Percentiles rank a stretch among this genome's conserved stretches.
Conservation (phyloP, 35 echinoderm and acorn worm species). For the Strongylocentrotus purpuratus region DNA sequence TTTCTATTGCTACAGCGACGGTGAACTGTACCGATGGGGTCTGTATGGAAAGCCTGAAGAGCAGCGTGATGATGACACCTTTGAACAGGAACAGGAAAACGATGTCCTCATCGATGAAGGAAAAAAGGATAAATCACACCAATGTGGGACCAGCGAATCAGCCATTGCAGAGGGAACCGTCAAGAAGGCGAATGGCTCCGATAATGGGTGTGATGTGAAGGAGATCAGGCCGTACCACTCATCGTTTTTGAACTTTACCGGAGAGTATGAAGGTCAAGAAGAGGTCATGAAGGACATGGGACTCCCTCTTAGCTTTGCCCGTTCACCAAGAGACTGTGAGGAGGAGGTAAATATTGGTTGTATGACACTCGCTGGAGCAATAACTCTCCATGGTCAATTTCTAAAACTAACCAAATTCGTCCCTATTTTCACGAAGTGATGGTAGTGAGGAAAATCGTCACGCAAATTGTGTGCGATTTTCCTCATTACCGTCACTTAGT, state of each 20-base stretch:
- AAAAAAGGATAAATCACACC: neutral
- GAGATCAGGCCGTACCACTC: conserved; percentile 35
- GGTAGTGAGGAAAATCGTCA: no score
- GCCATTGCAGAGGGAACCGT: neutral
- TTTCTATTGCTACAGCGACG: conserved; percentile 51
- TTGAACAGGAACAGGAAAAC: neutral
- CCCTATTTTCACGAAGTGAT: no score
- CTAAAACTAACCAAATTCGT: no score
- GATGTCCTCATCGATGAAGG: neutral
- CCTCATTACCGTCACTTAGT: no score
- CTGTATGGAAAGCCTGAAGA: conserved; percentile 57
- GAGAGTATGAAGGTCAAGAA: conserved; percentile 58
- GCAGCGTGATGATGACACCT: no score
- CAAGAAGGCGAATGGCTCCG: neutral
- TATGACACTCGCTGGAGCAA: neutral
- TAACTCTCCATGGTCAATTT: no score
- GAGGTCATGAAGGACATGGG: conserved; percentile 63
- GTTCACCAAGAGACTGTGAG: conserved; percentile 64
- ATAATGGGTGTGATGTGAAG: neutral
- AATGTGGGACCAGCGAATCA: neutral
- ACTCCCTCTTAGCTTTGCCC: conserved; percentile 61
- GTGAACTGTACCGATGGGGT: conserved; percentile 54
- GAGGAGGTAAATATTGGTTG: conserved; percentile 28
- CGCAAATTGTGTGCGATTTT: no score
- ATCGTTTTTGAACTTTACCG: conserved; percentile 38